Base-by-base conservation (phyloP, 2,113 vertebrate species). In the Pituophis catenifer region DNA sequence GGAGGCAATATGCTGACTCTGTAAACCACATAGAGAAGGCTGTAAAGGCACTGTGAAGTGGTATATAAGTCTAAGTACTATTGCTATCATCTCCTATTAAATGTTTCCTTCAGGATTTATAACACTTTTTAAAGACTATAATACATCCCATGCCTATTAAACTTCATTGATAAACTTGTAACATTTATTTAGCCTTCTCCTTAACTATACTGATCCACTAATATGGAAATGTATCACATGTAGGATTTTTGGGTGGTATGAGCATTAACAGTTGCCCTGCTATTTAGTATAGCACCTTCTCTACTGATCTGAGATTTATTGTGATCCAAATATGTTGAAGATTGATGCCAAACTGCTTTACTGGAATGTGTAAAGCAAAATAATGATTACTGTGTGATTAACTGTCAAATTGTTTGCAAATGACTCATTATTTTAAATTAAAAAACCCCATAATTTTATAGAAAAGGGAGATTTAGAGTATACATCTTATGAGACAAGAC, bases 381-480 rank as follows among this genome's bases (percentile, higher is more conserved):
- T 81, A 54, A n/a, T 1, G 88, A 0, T 91, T 91, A 2, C 9
- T 62, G 65, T 50, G 5, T 24, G 29, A 86, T 23, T 87, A 92
- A 91, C 50, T 93, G 3, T 10, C 86, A 86, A n/a, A 94, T 93
- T 93, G 95, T 57, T 90, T 91, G 9, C 86, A 59, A 92, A 87
- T 0, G 92, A 21, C 4, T 90, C 5, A 52, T 54, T 94, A 8
- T 1, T 33, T 94, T 57, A 95, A 88, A 89, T 92, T 48, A 7
- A 50, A 50, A 50, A 50, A 50, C 6, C 5, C 6, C 48, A 17
- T 1, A 50, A 44, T 62, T 95, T 53, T 93, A 24, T 88, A 90
- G 24, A 21, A 91, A 29, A 33, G 85, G 70, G 19, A 4, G 90
- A 26, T 92, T 93, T 4, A 33, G 29, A 81, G 0, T 5, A n/a